phyloP scores from a whole-genome alignment of 2,888 invertebrate genomes.

The Elysia crispata region DNA sequence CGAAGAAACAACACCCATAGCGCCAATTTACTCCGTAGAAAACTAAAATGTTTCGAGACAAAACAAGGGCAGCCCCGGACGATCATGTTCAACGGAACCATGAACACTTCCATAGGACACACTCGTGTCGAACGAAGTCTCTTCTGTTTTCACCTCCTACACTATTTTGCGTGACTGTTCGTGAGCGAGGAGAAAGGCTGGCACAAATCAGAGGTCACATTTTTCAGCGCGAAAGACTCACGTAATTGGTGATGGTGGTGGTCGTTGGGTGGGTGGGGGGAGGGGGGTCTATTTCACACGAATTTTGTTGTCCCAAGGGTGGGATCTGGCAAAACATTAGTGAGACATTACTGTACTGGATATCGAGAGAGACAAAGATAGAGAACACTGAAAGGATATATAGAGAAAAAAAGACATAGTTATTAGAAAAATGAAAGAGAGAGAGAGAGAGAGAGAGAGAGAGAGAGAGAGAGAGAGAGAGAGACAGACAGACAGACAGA shows the following conservation, averaged over 20 bases:
- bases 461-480: no score
- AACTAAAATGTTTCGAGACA: no score
- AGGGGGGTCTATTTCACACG: background rate
- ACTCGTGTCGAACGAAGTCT: no score
- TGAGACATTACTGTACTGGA: background rate
- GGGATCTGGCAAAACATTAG: background rate
- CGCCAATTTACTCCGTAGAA: background rate
- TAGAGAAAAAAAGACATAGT: slow-evolving; percentile 28
- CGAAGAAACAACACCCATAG: background rate
- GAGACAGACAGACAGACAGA: no score
- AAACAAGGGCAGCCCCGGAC: no score
- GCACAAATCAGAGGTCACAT: background rate
- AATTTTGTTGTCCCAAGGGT: background rate
- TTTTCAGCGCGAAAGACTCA: background rate
- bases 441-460: slow-evolving; percentile 22
- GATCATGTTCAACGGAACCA: no score
- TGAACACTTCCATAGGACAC: no score
- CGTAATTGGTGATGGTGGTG: background rate
- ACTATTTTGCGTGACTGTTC: no score
- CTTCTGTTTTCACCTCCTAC: no score
- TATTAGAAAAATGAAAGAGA: no score
- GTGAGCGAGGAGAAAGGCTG: background rate
- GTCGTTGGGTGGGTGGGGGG: no score
- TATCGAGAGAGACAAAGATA: background rate
- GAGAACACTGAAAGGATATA: no score